Evolutionary conservation across 1,140 invertebrate genomes (phyloP).

Genomic region (Drosophila pseudoobscura): DNA sequence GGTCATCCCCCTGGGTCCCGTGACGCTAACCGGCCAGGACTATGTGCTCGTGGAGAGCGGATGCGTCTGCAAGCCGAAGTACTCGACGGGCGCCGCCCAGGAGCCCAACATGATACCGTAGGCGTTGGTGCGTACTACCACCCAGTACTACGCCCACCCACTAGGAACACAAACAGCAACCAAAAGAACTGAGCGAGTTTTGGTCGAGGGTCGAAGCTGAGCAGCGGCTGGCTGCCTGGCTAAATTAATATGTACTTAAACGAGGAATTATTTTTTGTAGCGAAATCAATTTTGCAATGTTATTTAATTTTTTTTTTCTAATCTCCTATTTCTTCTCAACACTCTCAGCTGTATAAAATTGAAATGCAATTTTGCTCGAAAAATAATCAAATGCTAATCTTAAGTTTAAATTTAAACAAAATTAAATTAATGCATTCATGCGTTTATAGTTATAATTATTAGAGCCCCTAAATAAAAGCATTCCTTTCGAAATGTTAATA

Average conservation of each 20-base stretch:
- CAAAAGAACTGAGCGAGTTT: slow-evolving; percentile 81
- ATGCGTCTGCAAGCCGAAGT: slow-evolving; percentile 94
- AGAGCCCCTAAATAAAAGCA: slow-evolving; percentile 49
- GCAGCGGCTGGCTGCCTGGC: slow-evolving; percentile 44
- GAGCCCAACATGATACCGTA: slow-evolving; percentile 84
- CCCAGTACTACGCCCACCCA: slow-evolving; percentile 16
- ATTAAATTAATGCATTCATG: slow-evolving; percentile 51
- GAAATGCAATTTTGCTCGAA: slow-evolving; percentile 74
- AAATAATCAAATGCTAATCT: slow-evolving; percentile 67
- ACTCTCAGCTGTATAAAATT: slow-evolving; percentile 62
- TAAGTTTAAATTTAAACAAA: slow-evolving; percentile 67
- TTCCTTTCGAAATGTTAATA: slow-evolving; percentile 48
- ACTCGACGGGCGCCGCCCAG: slow-evolving; percentile 85
- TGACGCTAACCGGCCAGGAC: slow-evolving; percentile 95
- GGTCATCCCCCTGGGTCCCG: slow-evolving; percentile 94
- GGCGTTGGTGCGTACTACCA: slow-evolving; percentile 21
- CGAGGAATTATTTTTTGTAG: slow-evolving; percentile 79
- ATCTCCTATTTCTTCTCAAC: slow-evolving; percentile 30
- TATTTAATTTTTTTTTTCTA: slow-evolving; percentile 66
- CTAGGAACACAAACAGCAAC: slow-evolving; percentile 61
- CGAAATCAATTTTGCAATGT: slow-evolving; percentile 78
- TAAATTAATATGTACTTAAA: slow-evolving; percentile 63
- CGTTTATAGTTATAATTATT: slow-evolving; percentile 65
- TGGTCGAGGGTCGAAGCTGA: slow-evolving; percentile 41
- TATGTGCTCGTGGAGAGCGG: slow-evolving; percentile 96